Evolutionary conservation across 2,797 vertebrate species (phyloP), one percentile per base, ranked within the genome.

Genomic region (Megalops cyprinoides): DNA sequence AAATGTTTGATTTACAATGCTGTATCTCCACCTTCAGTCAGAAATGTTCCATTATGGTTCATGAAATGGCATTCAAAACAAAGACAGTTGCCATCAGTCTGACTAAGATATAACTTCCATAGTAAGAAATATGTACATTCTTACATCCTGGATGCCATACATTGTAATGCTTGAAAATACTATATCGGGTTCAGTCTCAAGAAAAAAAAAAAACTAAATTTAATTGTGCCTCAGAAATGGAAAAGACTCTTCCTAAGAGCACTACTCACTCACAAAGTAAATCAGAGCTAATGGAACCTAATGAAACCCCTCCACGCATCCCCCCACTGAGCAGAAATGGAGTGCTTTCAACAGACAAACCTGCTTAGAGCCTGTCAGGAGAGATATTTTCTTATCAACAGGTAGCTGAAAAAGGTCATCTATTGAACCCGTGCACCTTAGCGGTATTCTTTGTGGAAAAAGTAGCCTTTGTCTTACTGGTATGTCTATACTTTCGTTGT

Each of bases 261-360:
- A 18, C 31, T 39, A 71, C 20, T n/a, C 51, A 51, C 74, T 76
- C 20, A n/a, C 20, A 37, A 53, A 53, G 34, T 56, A n/a, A 76
- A 76, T 76, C 74, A 55, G 23, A 76, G 51, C 51, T 53, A 76
- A 76, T 56, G 74, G 23, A 37, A 75, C 14, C 48, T 75, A 75
- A 75, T 48, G 31, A 76, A 76, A 55, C 20, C 31, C 74, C 31
- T 39, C 1, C 18, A 34, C 2, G 4, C 31, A 7, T 76, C 55
- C 34, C 14, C 14, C 23, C 20, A 49, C 39, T 76, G 74, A 25
- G 76, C 0, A 58, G 18, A 3, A 77, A 46, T 25, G 23, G n/a
- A 46, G 46, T 42, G 67, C 31, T 79, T 51, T 55, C 46, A 62
- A 20, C 46, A 53, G 31, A 34, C 20, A 46, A 56, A 39, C 48